Evolutionary conservation across 1,140 invertebrate genomes (phyloP).

Genomic region (Lepidurus apus): DNA sequence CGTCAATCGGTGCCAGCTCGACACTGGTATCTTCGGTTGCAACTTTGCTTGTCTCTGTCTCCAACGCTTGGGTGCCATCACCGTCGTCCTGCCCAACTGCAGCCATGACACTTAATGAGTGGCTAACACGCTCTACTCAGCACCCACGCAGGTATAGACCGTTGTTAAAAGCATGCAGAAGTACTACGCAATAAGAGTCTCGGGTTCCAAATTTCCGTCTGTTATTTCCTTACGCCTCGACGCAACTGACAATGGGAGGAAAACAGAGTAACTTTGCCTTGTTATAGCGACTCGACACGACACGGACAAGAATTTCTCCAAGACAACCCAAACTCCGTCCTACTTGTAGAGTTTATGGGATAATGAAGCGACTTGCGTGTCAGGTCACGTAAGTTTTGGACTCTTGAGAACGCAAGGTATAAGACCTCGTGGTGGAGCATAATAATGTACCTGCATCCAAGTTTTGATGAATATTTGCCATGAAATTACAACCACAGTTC

Average conservation of each 20-base stretch:
- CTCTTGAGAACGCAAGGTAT: neutral
- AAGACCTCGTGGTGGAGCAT: neutral
- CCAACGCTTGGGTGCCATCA: neutral
- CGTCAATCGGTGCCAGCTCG: neutral
- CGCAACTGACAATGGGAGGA: neutral
- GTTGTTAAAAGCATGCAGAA: too few species aligned
- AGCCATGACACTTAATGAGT: neutral
- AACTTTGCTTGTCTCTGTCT: neutral
- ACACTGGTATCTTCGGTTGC: neutral
- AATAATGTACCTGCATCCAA: neutral
- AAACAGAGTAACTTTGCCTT: neutral
- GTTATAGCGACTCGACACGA: neutral
- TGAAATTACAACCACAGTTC: neutral
- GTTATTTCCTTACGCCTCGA: neutral
- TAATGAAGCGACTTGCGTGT: constrained; percentile 17
- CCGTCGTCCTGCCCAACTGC: neutral
- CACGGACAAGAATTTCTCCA: neutral
- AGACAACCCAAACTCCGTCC: neutral
- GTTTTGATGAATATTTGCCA: neutral
- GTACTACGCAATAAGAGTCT: too few species aligned
- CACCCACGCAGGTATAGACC: too few species aligned
- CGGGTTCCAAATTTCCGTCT: neutral
- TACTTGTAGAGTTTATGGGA: neutral
- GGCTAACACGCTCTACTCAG: neutral
- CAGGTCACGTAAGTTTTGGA: neutral